Conservation (phyloP, 2,888 invertebrate genomes). For the Adelognathus sp. region DNA sequence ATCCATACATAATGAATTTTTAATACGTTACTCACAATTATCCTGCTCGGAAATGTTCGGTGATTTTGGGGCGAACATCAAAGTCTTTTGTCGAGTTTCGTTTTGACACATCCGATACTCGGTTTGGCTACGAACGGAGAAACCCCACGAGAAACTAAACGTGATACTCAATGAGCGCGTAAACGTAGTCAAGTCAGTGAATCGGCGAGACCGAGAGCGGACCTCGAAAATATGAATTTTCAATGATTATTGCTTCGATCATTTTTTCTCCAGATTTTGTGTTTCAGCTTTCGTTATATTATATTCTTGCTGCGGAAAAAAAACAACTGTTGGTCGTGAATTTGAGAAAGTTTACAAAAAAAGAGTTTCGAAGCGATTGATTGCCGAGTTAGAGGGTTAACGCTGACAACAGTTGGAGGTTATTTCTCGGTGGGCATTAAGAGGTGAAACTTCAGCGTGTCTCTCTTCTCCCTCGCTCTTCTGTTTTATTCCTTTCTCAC, state of each 20-base stretch:
- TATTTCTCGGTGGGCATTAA: slow-evolving; percentile 46
- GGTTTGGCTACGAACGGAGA: too few species aligned
- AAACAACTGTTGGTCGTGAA: not conserved
- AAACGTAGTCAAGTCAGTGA: too few species aligned
- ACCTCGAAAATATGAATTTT: too few species aligned
- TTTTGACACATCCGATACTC: too few species aligned
- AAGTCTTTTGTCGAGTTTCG: too few species aligned
- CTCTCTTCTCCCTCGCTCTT: slow-evolving; percentile 54
- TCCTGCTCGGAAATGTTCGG: too few species aligned
- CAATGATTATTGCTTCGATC: not conserved
- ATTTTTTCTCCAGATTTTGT: not conserved
- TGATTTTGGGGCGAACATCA: too few species aligned
- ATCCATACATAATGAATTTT: too few species aligned
- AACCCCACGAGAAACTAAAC: too few species aligned
- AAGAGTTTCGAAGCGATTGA: not conserved
- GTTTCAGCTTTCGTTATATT: not conserved
- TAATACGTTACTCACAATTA: too few species aligned
- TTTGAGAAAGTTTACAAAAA: not conserved
- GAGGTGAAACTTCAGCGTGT: not conserved
- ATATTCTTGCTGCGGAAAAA: not conserved
- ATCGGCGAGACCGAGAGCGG: too few species aligned
- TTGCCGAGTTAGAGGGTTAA: slow-evolving; percentile 24
- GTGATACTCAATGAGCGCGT: too few species aligned
- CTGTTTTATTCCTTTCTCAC: slow-evolving; percentile 47
- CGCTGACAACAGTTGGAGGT: slow-evolving; percentile 39